Conservation (phyloP, 2,888 invertebrate genomes). For the Hymenopus coronatus region DNA sequence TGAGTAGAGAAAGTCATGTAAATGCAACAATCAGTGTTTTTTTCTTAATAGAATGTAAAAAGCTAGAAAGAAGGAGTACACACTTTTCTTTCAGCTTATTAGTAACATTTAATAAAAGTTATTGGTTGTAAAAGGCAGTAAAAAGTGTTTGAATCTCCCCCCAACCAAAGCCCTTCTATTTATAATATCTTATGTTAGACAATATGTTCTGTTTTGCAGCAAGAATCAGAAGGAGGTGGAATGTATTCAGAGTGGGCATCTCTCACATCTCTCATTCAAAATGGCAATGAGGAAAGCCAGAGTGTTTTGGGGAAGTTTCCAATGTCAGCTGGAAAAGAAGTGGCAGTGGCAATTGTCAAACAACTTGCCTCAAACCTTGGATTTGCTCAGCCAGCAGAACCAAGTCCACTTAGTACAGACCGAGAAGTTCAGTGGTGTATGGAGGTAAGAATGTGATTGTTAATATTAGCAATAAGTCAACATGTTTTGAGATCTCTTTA, state of each 20-base stretch:
- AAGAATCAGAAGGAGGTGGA: conserved; percentile 64
- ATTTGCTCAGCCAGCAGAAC: conserved; percentile 74
- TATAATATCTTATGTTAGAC: neutral
- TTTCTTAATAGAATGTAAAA: no score
- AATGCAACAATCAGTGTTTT: no score
- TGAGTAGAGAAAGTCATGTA: no score
- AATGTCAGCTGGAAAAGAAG: conserved; percentile 69
- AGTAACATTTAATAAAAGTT: neutral
- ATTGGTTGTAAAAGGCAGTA: neutral
- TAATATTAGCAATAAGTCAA: conserved; percentile 19
- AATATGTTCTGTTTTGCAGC: conserved; percentile 38
- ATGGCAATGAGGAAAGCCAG: conserved; percentile 60
- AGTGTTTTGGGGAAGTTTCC: conserved; percentile 79
- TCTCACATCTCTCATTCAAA: conserved; percentile 62
- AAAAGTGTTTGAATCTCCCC: neutral
- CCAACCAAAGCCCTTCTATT: neutral
- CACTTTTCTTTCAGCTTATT: no score
- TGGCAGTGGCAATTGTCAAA: conserved; percentile 75
- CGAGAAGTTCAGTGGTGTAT: conserved; percentile 63
- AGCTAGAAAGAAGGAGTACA: no score
- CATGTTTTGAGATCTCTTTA: neutral
- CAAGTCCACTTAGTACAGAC: conserved; percentile 79
- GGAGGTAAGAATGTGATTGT: conserved; percentile 58
- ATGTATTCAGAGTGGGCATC: conserved; percentile 88
- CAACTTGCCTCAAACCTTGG: conserved; percentile 70